These are phyloP conservation scores for Pyrocephalus nanus DNA, from an alignment of 2,797 vertebrate genomes.

Conservation along the genomic window DNA sequence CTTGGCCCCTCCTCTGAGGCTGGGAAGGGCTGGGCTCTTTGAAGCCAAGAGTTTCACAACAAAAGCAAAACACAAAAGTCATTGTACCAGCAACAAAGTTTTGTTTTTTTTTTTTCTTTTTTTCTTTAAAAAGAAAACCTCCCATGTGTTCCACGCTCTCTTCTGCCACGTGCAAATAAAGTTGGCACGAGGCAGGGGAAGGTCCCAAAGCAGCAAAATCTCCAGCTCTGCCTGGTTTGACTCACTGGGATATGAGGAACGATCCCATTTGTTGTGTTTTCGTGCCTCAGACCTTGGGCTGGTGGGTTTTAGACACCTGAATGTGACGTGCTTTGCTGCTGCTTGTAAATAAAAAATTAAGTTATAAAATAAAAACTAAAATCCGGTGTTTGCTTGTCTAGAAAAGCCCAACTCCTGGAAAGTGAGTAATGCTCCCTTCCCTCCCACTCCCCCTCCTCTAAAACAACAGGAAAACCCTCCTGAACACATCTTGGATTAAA, in stretches of 20 bases:
- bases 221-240: fast-evolving
- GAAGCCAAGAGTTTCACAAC: too few relatives aligned
- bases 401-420: neutral
- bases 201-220: neutral
- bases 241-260: fast-evolving
- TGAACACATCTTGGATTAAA: neutral
- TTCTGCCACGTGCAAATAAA: neutral
- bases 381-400: neutral
- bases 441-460: neutral
- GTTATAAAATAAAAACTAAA: neutral
- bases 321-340: neutral
- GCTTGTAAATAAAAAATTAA: neutral
- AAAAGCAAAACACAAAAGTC: too few relatives aligned
- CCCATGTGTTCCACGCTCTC: neutral
- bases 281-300: fast-evolving
- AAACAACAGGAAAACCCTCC: neutral
- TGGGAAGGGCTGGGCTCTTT: neutral
- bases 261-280: fast-evolving
- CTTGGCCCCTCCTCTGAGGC: neutral
- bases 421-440: neutral
- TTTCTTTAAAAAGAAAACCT: neutral
- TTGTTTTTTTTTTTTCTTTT: neutral
- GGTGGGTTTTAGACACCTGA: neutral
- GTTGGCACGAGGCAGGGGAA: neutral
- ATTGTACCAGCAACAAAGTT: too few relatives aligned